Conservation (phyloP, 2,797 vertebrate species). For the Pangasius krempfi region DNA sequence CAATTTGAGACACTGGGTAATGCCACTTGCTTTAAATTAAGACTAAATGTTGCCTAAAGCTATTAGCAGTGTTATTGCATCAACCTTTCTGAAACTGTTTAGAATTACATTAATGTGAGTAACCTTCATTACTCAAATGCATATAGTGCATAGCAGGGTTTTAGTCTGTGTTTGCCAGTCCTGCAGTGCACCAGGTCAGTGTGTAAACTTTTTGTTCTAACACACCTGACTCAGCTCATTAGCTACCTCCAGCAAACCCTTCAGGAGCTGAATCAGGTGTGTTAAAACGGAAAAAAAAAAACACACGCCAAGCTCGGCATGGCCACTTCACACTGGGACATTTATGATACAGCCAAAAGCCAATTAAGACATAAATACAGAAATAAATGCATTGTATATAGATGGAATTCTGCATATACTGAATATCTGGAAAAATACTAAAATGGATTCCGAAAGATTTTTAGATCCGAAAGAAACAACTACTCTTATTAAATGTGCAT, state of each 20-base stretch:
- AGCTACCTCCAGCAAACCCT: conserved; percentile 31
- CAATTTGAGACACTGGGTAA: neutral
- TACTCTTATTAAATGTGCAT: neutral
- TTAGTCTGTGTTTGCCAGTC: neutral
- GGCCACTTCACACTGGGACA: conserved; percentile 9
- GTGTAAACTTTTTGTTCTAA: conserved; percentile 15
- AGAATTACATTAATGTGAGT: neutral
- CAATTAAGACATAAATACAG: neutral
- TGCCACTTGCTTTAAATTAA: neutral
- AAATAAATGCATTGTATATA: neutral
- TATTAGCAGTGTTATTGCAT: neutral
- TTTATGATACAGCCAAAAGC: conserved; percentile 4
- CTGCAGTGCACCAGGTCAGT: conserved; percentile 21
- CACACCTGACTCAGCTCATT: conserved; percentile 32
- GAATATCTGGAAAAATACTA: neutral
- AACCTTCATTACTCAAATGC: conserved; percentile 3
- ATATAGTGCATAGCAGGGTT: neutral
- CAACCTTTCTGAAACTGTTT: neutral
- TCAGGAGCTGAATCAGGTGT: conserved; percentile 29
- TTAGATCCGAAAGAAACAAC: neutral
- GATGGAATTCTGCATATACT: neutral
- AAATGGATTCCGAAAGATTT: neutral
- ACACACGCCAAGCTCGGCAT: neutral
- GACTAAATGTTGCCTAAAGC: neutral
- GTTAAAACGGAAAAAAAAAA: neutral